Conservation (phyloP, 2,888 invertebrate genomes). For the Chrysolina haemoptera region DNA sequence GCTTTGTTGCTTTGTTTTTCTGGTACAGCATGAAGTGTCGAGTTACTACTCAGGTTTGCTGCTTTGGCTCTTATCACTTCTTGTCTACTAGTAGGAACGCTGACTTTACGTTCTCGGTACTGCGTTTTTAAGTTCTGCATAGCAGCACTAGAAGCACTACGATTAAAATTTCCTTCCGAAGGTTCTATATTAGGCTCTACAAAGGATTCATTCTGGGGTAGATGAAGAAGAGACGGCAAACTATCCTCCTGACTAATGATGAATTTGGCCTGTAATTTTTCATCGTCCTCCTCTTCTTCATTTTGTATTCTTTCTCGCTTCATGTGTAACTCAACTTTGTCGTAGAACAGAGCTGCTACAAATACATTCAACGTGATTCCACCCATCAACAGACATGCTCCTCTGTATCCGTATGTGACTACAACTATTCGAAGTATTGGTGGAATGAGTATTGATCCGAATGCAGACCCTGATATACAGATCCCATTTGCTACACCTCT, state of each 20-base stretch:
- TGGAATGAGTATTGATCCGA: slow-evolving; percentile 89
- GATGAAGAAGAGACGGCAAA: slow-evolving; percentile 63
- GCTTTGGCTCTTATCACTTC: slow-evolving; percentile 64
- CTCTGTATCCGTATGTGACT: slow-evolving; percentile 84
- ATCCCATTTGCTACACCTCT: slow-evolving; percentile 90
- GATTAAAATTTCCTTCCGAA: slow-evolving; percentile 71
- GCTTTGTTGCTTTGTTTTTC: slow-evolving; percentile 71
- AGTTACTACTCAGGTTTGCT: slow-evolving; percentile 64
- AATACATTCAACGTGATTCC: slow-evolving; percentile 87
- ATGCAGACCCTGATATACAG: slow-evolving; percentile 90
- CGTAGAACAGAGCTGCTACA: slow-evolving; percentile 87
- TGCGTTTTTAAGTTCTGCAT: slow-evolving; percentile 72
- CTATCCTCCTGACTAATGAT: slow-evolving; percentile 66
- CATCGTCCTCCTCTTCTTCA: slow-evolving; percentile 64
- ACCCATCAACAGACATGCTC: slow-evolving; percentile 86
- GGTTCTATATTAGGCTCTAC: slow-evolving; percentile 61
- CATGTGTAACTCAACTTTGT: slow-evolving; percentile 88
- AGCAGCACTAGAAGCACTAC: slow-evolving; percentile 82
- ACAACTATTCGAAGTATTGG: slow-evolving; percentile 82
- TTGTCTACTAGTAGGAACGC: slow-evolving; percentile 73
- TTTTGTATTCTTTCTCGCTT: slow-evolving; percentile 72
- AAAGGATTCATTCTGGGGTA: slow-evolving; percentile 65
- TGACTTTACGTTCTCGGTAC: slow-evolving; percentile 73
- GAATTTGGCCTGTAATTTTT: slow-evolving; percentile 64
- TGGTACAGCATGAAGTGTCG: slow-evolving; percentile 77